Base-by-base conservation (phyloP, 2,888 invertebrate species). In the Clostera curtula region DNA sequence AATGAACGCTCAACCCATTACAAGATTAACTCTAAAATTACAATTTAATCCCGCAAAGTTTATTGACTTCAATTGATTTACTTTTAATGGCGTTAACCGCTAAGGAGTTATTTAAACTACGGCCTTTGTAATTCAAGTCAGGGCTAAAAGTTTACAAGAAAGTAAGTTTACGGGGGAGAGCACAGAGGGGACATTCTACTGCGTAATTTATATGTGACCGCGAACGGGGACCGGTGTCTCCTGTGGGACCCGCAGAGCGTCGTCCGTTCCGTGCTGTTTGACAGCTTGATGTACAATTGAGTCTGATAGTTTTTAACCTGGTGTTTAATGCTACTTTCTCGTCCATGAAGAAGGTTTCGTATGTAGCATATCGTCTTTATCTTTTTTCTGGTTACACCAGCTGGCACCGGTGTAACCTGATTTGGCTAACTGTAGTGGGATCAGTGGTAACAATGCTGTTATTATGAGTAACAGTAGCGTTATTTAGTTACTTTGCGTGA, bases 151-250 rank as follows among this genome's bases (percentile, higher is more conserved):
- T 65, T 66, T 67, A 56, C 69, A 74, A 72, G 68, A 73, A 74
- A 72, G 67, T 68, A 73, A 75, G 69, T 76, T 74, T 67, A 60
- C 46, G 51, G 63, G n/a, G 71, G 65, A 73, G 72, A 74, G 76
- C 76, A 76, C 75, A 73, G 75, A 71, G 69, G 50, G 59, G 60
- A 52, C 58, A 18, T 64, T 64, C 69, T 61, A 63, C 57, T 49
- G 65, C 66, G 79, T 80, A 79, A 80, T 80, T 79, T 80, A 80
- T 80, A 79, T 73, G 79, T 77, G 77, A 75, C 79, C 74, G 69
- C 67, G 55, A 52, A 48, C 55, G 52, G 58, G 45, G 52, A 54
- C 47, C 56, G 54, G 48, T 56, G 34, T 40, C 56, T 70, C 76
- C 67, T 50, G 24, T 24, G 63, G 66, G 67, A 62, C 36, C 28